Base-by-base conservation (phyloP, 2,797 vertebrate species). In the Gymnopithys bicolor region DNA sequence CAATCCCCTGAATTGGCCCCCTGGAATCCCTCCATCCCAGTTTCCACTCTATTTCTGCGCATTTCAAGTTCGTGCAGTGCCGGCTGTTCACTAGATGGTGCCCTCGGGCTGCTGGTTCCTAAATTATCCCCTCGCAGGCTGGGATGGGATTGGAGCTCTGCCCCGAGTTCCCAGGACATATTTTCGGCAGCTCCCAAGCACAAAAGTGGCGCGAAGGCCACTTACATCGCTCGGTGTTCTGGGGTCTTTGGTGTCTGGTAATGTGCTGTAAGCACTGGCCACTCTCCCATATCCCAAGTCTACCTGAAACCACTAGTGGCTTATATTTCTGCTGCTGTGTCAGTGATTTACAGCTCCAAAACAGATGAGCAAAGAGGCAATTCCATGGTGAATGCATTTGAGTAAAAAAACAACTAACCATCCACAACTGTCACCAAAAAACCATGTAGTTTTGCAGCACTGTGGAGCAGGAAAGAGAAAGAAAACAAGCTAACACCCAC, bases 51-150 rank as follows among this genome's bases (percentile, higher is more conserved):
- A 1, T 46, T 84, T 51, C 49, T 87, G 79, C 69, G 73, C 66
- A 1, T 51, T 51, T 23, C 73, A 13, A 30, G 32, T 53, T 49
- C 48, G 33, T 25, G 64, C 66, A 15, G 62, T 64, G 64, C 69
- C 1, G 4, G 69, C 69, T 89, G 46, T 91, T 92, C 97, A 96
- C 96, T 95, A 95, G 97, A 79, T 96, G 97, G 96, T 95, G 96
- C 90, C 93, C 95, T 91, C 91, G 94, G 94, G 96, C 96, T 96
- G 87, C 71, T 73, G 81, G 51, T 70, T 15, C 41, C 87, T 2
- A 55, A 39, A 18, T 49, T 35, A 19, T 59, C 53, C 84, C 83
- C 32, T 70, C 4, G 1, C n/a, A 7, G 52, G 10, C 27, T 55
- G 69, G 27, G 56, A n/a, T 51, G 74, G 60, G 30, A 23, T 9